Evolutionary conservation across 2,113 vertebrate species (phyloP).

Genomic region (Oriolus oriolus): DNA sequence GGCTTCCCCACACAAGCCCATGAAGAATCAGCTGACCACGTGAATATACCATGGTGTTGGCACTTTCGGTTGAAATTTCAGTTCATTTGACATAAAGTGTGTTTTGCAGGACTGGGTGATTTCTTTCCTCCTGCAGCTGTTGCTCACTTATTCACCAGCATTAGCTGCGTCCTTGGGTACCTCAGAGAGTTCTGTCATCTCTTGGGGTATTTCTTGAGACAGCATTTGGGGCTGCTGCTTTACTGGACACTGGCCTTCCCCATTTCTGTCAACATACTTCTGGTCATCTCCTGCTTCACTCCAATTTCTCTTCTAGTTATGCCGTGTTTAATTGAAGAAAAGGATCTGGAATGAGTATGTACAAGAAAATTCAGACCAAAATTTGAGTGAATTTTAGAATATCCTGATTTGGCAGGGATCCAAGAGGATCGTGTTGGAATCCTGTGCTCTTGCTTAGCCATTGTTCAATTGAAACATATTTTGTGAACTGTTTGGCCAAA

Average conservation of each 20-base stretch:
- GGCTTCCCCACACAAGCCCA: neutral
- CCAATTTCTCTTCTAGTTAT: neutral
- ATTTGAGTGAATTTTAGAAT: neutral
- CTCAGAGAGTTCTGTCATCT: neutral
- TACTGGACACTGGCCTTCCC: neutral
- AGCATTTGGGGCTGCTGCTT: neutral
- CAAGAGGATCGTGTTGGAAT: neutral
- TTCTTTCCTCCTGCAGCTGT: neutral
- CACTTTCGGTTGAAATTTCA: neutral
- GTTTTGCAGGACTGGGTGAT: neutral
- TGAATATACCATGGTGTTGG: neutral
- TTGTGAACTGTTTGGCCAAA: neutral
- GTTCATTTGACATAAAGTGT: neutral
- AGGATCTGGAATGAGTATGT: neutral
- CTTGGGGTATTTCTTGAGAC: neutral
- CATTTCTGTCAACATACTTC: neutral
- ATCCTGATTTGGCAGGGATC: neutral
- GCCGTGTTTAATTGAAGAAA: neutral
- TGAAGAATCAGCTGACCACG: accelerated
- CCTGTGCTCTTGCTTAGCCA: neutral
- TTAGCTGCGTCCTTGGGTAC: neutral
- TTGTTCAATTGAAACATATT: neutral
- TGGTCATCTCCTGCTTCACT: neutral
- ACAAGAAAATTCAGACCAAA: neutral
- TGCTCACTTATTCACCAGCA: neutral